Evolutionary conservation across 2,113 vertebrate genomes (phyloP).

Genomic region (Protobothrops mucrosquamatus): DNA sequence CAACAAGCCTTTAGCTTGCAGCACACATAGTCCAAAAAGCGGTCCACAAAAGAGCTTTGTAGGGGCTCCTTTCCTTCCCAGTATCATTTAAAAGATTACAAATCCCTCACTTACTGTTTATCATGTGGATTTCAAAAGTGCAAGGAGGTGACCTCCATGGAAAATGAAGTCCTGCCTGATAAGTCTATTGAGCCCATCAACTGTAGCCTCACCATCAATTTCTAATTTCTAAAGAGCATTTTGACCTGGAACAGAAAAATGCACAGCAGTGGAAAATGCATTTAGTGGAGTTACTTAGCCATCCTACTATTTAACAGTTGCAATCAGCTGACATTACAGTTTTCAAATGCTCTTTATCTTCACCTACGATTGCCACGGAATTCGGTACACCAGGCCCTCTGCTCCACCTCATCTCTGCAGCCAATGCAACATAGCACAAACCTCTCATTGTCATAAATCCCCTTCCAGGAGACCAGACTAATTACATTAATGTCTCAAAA

Average conservation of each 20-base stretch:
- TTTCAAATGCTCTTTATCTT: not conserved
- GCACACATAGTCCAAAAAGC: not conserved
- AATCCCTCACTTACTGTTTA: not conserved
- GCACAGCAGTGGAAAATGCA: slow-evolving; percentile 24
- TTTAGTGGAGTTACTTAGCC: slow-evolving; percentile 39
- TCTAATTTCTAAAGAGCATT: not conserved
- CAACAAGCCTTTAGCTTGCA: not conserved
- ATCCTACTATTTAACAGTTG: slow-evolving; percentile 24
- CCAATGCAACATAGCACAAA: slow-evolving; percentile 1
- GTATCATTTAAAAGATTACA: not conserved
- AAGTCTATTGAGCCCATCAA: not conserved
- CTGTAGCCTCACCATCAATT: not conserved
- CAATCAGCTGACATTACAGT: slow-evolving; percentile 10
- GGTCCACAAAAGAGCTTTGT: not conserved
- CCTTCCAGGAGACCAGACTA: slow-evolving; percentile 20
- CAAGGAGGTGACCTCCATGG: not conserved
- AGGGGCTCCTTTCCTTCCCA: not conserved
- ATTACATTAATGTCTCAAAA: not conserved
- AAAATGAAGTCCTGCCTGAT: not conserved
- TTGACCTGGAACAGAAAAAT: not conserved
- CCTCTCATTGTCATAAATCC: slow-evolving; percentile 23
- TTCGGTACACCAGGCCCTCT: slow-evolving; percentile 25
- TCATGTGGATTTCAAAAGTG: not conserved
- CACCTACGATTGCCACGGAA: slow-evolving; percentile 5
- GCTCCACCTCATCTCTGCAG: slow-evolving; percentile 20